These are phyloP conservation scores for Pelagia noctiluca DNA, from an alignment of 30 jellyfish, hydroid and myxozoan species.

Conservation along the genomic window DNA sequence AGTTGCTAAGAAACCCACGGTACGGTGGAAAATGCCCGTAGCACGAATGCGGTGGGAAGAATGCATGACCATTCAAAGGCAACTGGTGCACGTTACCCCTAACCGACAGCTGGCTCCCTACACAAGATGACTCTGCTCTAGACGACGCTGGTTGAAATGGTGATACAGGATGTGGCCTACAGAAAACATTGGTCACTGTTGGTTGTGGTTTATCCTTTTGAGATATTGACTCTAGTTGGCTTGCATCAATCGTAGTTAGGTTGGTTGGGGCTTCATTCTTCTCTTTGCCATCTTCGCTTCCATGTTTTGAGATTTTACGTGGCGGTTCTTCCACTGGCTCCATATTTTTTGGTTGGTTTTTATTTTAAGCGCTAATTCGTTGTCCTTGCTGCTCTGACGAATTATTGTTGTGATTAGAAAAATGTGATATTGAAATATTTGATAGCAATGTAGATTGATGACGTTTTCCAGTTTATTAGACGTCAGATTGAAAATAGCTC, in stretches of 20 bases:
- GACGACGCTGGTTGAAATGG: conserved; percentile 10
- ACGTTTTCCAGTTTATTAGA: not conserved
- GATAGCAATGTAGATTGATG: too few relatives aligned
- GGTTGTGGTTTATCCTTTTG: not conserved
- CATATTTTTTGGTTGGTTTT: too few relatives aligned
- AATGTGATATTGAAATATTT: not conserved
- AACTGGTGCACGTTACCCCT: conserved; percentile 56
- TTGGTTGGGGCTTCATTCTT: not conserved
- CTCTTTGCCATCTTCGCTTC: not conserved
- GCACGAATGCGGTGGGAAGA: conserved; percentile 71
- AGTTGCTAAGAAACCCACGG: conserved; percentile 48
- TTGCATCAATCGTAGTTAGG: not conserved
- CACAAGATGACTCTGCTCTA: conserved; percentile 22
- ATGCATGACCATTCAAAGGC: conserved; percentile 34
- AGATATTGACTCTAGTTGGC: not conserved
- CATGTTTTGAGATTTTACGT: not conserved
- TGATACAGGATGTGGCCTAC: conserved; percentile 28
- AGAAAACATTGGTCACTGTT: not conserved
- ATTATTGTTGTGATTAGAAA: not conserved
- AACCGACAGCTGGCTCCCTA: conserved; percentile 30
- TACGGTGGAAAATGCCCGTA: conserved; percentile 68
- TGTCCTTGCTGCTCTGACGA: not conserved
- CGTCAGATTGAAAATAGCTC: too few relatives aligned
- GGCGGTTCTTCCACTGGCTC: not conserved
- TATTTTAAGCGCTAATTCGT: not conserved